A percentile compares a stretch with the other conserved stretches of the same genome.
Conservation (phyloP, 1,140 invertebrate species). For the Drosophila nannoptera region DNA sequence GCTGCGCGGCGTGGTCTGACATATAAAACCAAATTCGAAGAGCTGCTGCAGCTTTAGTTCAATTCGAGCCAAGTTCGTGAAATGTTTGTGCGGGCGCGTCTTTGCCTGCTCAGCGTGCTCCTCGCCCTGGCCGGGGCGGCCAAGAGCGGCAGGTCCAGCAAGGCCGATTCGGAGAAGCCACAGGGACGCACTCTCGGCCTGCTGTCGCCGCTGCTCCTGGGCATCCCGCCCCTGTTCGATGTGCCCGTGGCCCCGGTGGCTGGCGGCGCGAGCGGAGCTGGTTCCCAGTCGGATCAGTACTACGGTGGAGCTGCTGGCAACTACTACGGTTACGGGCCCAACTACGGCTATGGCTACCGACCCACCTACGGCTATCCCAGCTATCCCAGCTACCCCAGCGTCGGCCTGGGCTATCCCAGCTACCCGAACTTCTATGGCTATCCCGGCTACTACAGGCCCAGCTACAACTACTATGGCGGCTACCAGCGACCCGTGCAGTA, state of each 20-base stretch:
- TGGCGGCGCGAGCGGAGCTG: background rate
- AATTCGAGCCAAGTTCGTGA: constrained; percentile 16
- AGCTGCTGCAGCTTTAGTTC: constrained; percentile 47
- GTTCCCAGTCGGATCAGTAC: constrained; percentile 54
- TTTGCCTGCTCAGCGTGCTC: constrained; percentile 42
- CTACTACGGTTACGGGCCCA: constrained; percentile 45
- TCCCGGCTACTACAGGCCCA: constrained; percentile 45
- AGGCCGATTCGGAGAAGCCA: constrained; percentile 7
- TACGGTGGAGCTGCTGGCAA: constrained; percentile 42
- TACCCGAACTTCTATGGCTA: constrained; percentile 33
- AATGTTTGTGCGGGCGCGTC: constrained; percentile 46
- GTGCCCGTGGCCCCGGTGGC: constrained; percentile 33
- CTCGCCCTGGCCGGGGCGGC: constrained; percentile 14
- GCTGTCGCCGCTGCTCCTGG: constrained; percentile 56
- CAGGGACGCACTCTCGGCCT: constrained; percentile 67
- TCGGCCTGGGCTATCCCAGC: constrained; percentile 45
- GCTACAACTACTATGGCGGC: constrained; percentile 41
- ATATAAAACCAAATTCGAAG: constrained; percentile 57
- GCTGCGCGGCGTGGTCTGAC: constrained; percentile 15
- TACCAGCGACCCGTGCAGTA: constrained; percentile 54
- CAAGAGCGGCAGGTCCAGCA: constrained; percentile 33
- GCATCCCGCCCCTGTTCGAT: constrained; percentile 40
- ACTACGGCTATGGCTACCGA: constrained; percentile 49
- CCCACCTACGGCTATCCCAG: constrained; percentile 48
- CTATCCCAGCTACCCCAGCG: constrained; percentile 44